Conservation (phyloP, 2,113 vertebrate species). For the Hydrolagus affinis region DNA sequence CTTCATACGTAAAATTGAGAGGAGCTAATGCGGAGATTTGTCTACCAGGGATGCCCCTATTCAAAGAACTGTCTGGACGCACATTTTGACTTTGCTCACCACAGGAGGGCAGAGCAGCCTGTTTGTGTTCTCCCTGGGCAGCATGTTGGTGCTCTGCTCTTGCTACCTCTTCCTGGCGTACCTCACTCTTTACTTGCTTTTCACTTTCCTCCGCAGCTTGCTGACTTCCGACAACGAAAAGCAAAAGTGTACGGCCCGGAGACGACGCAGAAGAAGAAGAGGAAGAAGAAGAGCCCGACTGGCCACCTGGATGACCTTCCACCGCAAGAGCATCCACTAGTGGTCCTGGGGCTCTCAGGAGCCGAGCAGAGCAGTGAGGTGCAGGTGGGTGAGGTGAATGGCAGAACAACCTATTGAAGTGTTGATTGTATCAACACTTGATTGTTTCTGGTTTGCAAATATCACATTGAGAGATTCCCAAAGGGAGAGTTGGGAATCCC, state of each 20-base stretch:
- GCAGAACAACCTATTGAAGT: neutral
- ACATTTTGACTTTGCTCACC: neutral
- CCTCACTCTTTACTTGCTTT: constrained; percentile 56
- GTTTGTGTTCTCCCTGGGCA: constrained; percentile 37
- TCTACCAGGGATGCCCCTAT: neutral
- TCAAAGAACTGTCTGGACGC: neutral
- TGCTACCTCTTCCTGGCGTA: constrained; percentile 62
- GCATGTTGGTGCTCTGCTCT: constrained; percentile 47
- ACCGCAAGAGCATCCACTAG: constrained; percentile 50
- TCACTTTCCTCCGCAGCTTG: constrained; percentile 61
- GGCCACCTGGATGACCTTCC: constrained; percentile 50
- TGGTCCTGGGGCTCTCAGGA: neutral
- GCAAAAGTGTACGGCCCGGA: constrained; percentile 51
- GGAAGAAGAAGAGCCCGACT: constrained; percentile 57
- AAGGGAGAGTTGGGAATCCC: too few relatives aligned
- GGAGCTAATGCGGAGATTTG: neutral
- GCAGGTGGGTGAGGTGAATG: neutral
- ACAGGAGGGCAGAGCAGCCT: neutral
- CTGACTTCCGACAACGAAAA: constrained; percentile 61
- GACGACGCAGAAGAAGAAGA: constrained; percentile 61
- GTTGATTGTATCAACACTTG: too few relatives aligned
- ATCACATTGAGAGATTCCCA: too few relatives aligned
- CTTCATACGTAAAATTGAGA: neutral
- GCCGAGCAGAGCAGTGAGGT: neutral
- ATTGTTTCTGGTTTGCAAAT: too few relatives aligned